Base-by-base conservation (phyloP, 2,113 vertebrate genomes). In the Micromys minutus region DNA sequence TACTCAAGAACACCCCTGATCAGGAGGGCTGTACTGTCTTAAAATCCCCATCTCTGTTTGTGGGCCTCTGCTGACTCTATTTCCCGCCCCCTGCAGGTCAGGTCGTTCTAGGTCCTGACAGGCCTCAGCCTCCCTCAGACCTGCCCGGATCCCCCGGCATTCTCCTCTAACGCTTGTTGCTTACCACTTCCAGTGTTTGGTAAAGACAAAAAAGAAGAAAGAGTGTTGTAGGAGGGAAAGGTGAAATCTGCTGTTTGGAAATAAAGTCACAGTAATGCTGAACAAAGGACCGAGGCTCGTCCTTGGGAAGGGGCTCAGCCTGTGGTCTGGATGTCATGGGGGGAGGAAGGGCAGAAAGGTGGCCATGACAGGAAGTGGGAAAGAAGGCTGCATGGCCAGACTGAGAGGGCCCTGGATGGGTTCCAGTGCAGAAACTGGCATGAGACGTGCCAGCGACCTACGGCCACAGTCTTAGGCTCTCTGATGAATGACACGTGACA, bases 191-290 rank as follows among this genome's bases (percentile, higher is more conserved):
- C 36, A 69, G 71, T 34, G 63, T 77, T 76, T 6, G 10, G 19
- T 31, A 90, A 89, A 95, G n/a, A 29, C 55, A 47, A 95, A 36
- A 91, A 76, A 61, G 34, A 72, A 75, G 50, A 55, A 90, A 84
- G 11, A n/a, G 59, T 61, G 31, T 65, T 77, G 71, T 61, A 84
- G 69, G 72, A 74, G 31, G 71, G 36, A 75, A 87, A 61, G 34
- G n/a, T 31, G 69, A 71, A 15, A 8, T 15, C 5, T 65, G 55
- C 52, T 50, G 13, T n/a, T 76, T 83, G 45, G 69, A 92, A 90
- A 71, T 77, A 10, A 87, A 72, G 57, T 52, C 47, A 52, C 89
- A 80, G 59, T 26, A 80, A 69, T 4, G n/a, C 0, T 0, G 77
- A 36, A 52, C 59, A 63, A 47, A 77, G 65, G 65, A 47, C 45